A percentile compares a stretch with the other conserved stretches of the same genome.
phyloP scores from a whole-genome alignment of 1,140 invertebrate genomes.

The Parasteatoda tepidariorum region DNA sequence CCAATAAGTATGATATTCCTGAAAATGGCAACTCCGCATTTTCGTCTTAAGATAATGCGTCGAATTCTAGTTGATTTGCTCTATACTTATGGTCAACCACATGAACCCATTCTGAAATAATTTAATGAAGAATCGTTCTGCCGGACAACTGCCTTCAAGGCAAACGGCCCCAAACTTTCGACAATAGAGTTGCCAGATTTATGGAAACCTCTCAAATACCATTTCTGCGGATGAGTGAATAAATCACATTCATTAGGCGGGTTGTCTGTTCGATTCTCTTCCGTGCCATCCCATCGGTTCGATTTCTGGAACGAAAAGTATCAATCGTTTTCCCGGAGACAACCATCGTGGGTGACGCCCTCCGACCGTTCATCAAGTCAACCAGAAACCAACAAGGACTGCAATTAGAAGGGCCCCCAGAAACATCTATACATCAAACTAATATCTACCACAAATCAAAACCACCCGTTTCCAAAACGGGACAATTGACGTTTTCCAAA shows the following conservation, averaged over 20 bases:
- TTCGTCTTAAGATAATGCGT: no score
- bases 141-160: no score
- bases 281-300: background rate
- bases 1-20: no score
- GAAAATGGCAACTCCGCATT: no score
- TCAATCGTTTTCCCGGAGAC: slow-evolving; percentile 18
- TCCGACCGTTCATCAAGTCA: slow-evolving; percentile 28
- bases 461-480: slow-evolving; percentile 39
- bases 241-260: slow-evolving; percentile 46
- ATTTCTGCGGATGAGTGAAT: slow-evolving; percentile 14
- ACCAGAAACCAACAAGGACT: slow-evolving; percentile 38
- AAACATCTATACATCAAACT: slow-evolving; percentile 61
- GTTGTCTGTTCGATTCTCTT: slow-evolving; percentile 6
- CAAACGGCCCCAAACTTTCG: no score
- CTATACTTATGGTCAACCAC: no score
- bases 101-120: no score
- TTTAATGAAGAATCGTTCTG: no score
- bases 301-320: slow-evolving; percentile 38
- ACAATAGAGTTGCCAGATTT: no score
- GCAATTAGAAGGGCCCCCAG: slow-evolving; percentile 54
- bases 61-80: no score
- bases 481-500: slow-evolving; percentile 45
- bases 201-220: no score
- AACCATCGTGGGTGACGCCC: no score
- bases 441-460: slow-evolving; percentile 57